Evolutionary conservation across 2,888 invertebrate species (phyloP), one percentile per base, ranked within the genome.

Genomic region (Platynereis dumerilii): DNA sequence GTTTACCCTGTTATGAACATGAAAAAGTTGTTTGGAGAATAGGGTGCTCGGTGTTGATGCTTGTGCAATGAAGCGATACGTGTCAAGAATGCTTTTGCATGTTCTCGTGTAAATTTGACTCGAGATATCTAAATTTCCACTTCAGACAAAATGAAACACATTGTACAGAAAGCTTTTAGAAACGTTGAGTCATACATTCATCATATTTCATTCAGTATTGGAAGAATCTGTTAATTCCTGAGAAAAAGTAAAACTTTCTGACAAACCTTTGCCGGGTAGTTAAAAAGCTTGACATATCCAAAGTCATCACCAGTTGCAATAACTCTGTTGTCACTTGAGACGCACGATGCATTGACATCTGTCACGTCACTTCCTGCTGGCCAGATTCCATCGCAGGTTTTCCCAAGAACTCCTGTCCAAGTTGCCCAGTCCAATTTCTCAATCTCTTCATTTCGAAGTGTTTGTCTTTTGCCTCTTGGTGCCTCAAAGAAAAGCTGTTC

Each of bases 401-500:
- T 69, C n/a, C 85, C 85, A 15, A 85, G 73, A 2, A 84, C 83
- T 66, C 83, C 72, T 0, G 84, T 85, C 82, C 84, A 85, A 17
- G 79, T 75, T n/a, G 73, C 67, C 85, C 85, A 86, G 34, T 75
- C 67, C 34, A 83, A 72, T 65, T 78, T 80, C 74, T 80, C 79
- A 54, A 83, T 75, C 67, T 84, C 83, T 3, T 75, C 69, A 54
- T 70, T 74, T 39, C 75, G 75, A 27, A 83, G 70, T 3, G 80
- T 80, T 60, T 84, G 80, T 15, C 84, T 73, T 29, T 76, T 82
- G 1, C 85, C 85, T 48, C 84, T 67, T 10, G 86, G 85, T n/a
- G 85, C 83, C 75, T 85, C 85, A 69, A 80, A 86, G 73, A 83
- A 85, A 39, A 86, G 73, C 69, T 81, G 80, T 64, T 85, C 85